Conservation (phyloP, 1,140 invertebrate species). For the Meloidogyne chitwoodi region DNA sequence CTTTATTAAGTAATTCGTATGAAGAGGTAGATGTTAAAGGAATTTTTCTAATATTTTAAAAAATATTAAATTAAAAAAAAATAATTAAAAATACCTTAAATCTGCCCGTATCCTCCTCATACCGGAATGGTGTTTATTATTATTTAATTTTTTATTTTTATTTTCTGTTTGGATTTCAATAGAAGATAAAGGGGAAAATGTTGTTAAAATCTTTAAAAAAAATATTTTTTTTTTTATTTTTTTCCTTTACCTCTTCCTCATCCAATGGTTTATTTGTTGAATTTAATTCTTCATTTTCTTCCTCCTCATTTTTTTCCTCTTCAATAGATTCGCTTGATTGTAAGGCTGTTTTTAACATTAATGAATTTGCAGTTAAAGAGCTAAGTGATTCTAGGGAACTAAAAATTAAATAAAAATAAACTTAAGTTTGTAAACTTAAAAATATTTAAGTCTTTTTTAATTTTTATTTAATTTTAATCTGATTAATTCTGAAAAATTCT, state of each 20-base stretch:
- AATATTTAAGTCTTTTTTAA: no score
- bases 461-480: no score
- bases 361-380: conserved; percentile 12
- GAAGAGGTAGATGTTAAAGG: not conserved
- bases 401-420: not conserved
- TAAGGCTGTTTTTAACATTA: conserved; percentile 20
- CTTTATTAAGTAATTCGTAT: not conserved
- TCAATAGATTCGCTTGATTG: not conserved
- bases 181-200: not conserved
- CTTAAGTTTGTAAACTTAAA: not conserved
- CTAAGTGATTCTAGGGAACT: conserved; percentile 10
- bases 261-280: not conserved
- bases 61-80: not conserved
- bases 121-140: not conserved
- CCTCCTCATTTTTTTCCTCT: not conserved
- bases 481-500: no score
- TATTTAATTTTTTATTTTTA: not conserved
- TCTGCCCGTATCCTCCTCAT: not conserved
- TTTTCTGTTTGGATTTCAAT: not conserved
- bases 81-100: conserved; percentile 1
- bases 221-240: not conserved
- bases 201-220: not conserved
- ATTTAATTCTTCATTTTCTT: not conserved
- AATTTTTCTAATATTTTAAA: not conserved
- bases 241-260: not conserved